Evolutionary conservation across 2,113 vertebrate genomes (phyloP).

Genomic region (Psephotus haematonotus): DNA sequence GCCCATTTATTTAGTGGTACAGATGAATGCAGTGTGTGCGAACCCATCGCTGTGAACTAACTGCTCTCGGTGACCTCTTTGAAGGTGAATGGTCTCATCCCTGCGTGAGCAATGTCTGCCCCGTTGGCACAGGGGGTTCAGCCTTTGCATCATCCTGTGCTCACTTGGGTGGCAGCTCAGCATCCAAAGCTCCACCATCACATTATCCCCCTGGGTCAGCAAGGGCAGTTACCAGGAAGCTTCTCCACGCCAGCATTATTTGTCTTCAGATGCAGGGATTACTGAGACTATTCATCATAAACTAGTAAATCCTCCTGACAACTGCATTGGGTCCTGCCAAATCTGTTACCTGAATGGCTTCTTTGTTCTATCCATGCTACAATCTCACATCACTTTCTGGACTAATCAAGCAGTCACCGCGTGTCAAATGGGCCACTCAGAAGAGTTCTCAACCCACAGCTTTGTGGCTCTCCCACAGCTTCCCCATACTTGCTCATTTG

Average conservation of each 20-base stretch:
- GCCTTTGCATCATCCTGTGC: not conserved
- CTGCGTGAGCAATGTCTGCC: accelerated
- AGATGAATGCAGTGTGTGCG: not conserved
- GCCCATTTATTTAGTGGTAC: not conserved
- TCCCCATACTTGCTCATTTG: not conserved
- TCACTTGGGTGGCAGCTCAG: not conserved
- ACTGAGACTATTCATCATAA: not conserved
- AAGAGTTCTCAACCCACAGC: not conserved
- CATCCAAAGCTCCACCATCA: accelerated
- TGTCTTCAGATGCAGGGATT: not conserved
- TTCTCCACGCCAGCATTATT: not conserved
- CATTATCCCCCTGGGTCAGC: not conserved
- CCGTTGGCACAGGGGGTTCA: not conserved
- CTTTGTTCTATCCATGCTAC: not conserved
- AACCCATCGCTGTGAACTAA: not conserved
- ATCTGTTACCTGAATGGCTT: not conserved
- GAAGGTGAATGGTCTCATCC: not conserved
- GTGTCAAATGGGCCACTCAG: accelerated
- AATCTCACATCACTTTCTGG: not conserved
- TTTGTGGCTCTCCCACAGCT: not conserved
- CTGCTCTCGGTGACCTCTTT: not conserved
- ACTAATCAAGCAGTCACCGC: not conserved
- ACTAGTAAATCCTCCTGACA: not conserved
- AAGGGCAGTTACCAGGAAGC: not conserved
- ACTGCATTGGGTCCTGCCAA: not conserved